Evolutionary conservation across 2,888 invertebrate genomes (phyloP).

Genomic region (Lithophane leautieri): DNA sequence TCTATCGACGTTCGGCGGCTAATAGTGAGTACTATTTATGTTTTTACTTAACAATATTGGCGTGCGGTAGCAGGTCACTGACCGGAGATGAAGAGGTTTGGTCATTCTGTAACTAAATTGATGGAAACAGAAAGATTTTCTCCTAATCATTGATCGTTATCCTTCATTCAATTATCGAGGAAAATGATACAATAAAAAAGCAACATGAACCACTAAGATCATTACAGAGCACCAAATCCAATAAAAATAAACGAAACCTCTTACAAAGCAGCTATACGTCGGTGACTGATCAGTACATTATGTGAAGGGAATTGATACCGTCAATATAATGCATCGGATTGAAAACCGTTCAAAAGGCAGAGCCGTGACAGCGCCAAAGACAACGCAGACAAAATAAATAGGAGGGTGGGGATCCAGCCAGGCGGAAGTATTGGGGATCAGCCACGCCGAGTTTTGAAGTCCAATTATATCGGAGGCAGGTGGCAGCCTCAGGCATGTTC

Average conservation of each 20-base stretch:
- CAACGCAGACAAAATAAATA: conserved; percentile 89
- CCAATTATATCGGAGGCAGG: conserved; percentile 89
- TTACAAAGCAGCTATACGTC: conserved; percentile 42
- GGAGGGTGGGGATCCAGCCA: conserved; percentile 84
- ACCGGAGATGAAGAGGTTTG: conserved; percentile 17
- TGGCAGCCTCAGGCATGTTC: conserved; percentile 73
- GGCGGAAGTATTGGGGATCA: conserved; percentile 90
- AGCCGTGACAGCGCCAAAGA: conserved; percentile 86
- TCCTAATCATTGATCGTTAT: neutral
- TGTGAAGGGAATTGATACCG: conserved; percentile 85
- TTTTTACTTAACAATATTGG: neutral
- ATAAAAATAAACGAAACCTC: conserved; percentile 52
- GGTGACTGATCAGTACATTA: conserved; percentile 70
- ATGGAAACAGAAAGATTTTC: neutral
- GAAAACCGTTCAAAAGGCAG: conserved; percentile 86
- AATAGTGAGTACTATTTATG: neutral
- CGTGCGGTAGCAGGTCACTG: conserved; percentile 32
- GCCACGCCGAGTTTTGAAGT: conserved; percentile 89
- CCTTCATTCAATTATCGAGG: neutral
- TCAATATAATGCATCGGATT: conserved; percentile 86
- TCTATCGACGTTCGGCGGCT: neutral
- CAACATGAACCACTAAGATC: neutral
- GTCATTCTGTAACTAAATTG: neutral
- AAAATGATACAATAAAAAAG: conserved; percentile 1
- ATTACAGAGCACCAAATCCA: conserved; percentile 36